phyloP scores from a whole-genome alignment of 2,113 vertebrate genomes.

The Aspiorhynchus laticeps region DNA sequence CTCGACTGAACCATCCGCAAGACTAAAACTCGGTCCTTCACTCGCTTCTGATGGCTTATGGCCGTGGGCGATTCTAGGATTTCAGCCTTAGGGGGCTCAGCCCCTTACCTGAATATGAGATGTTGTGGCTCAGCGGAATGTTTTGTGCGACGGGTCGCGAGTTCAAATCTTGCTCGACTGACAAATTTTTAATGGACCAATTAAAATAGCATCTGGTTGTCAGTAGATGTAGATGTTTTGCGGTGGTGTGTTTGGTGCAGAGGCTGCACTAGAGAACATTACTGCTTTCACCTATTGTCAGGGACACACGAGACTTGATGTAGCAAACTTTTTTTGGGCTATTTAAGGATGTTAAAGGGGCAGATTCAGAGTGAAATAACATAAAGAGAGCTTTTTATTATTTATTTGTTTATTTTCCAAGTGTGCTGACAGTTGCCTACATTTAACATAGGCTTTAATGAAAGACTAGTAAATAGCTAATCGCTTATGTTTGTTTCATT shows the following conservation, averaged over 20 bases:
- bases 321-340: background rate
- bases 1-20: background rate
- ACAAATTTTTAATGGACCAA: background rate
- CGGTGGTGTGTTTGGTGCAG: background rate
- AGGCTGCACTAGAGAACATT: background rate
- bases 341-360: background rate
- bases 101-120: constrained; percentile 18
- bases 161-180: background rate
- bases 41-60: constrained; percentile 17
- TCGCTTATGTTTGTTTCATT: too few species aligned
- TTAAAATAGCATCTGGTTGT: background rate
- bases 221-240: background rate
- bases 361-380: background rate
- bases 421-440: background rate
- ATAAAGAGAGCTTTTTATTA: background rate
- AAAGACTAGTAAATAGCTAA: background rate
- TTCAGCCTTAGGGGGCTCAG: constrained; percentile 23
- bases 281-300: background rate
- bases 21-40: constrained; percentile 12
- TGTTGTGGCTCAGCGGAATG: constrained; percentile 3
- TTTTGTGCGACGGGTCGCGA: background rate
- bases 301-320: background rate
- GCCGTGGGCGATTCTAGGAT: constrained; percentile 2
- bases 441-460: background rate
- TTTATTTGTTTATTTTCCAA: background rate